Evolutionary conservation across 2,113 vertebrate genomes (phyloP), one percentile per base, ranked within the genome.

Genomic region (Aleadryas rufinucha): DNA sequence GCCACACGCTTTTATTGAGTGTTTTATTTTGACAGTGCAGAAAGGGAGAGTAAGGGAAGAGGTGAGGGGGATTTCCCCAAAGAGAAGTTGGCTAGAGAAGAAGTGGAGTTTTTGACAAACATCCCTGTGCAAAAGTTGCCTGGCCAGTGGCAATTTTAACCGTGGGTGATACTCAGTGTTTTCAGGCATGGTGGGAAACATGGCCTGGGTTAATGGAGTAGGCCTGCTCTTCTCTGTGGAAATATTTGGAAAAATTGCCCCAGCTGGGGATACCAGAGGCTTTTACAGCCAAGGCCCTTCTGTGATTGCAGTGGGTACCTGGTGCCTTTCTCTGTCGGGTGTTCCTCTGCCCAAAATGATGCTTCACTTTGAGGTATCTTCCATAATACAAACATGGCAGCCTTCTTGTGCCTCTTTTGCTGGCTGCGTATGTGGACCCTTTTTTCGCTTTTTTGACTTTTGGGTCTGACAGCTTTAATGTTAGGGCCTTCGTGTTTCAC

Each of bases 401-500:
- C 24, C 10, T 68, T 84, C 52, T 54, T 49, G 20, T 50, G 16
- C 12, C 26, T 64, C n/a, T 76, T 42, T 49, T 81, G 41, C 42
- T 64, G 50, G 14, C 53, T 44, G 9, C 22, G 8, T 75, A 9
- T 45, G 8, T 69, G 60, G 41, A 77, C 18, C 9, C 11, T 49
- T 85, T 50, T 70, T 61, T 28, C 8, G 12, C 28, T 78, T 45
- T 66, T 54, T 50, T 69, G 7, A 49, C 42, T 85, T 60, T 33
- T 86, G 65, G 56, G 16, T 90, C 42, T 91, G 85, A 83, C 76
- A 86, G n/a, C 82, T 97, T 92, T 86, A 92, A 76, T 79, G 57
- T 87, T 64, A 63, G 42, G 42, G 52, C 84, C 69, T 96, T 95
- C 13, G 31, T 92, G 79, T 87, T 95, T 95, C 95, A 87, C 64